Conservation (phyloP, 2,888 invertebrate species). For the Lottia scabra region DNA sequence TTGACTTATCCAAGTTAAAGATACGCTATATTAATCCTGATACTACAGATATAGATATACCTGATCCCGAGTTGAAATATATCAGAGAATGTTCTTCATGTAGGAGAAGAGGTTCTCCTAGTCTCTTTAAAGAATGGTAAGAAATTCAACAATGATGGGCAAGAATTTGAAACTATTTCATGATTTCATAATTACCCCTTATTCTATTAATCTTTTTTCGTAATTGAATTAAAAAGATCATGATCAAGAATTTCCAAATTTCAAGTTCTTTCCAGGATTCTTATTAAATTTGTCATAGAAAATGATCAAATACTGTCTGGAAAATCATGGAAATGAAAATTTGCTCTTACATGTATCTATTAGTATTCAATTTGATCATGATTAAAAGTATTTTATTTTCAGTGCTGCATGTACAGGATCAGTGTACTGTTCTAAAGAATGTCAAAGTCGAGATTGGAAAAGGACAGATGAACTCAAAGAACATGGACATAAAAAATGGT, state of each 20-base stretch:
- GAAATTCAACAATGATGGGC: too few relatives aligned
- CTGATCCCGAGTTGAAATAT: constrained; percentile 10
- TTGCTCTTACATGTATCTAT: too few relatives aligned
- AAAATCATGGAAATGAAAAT: too few relatives aligned
- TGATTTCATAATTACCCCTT: too few relatives aligned
- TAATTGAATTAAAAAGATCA: too few relatives aligned
- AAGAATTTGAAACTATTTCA: too few relatives aligned
- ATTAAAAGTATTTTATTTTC: not conserved
- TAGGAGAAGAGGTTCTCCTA: constrained; percentile 29
- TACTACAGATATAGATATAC: not conserved
- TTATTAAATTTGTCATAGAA: too few relatives aligned
- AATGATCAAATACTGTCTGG: too few relatives aligned
- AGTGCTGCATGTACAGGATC: constrained; percentile 42
- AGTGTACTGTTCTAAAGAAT: constrained; percentile 44
- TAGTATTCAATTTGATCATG: not conserved
- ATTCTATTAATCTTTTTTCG: too few relatives aligned
- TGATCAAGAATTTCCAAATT: too few relatives aligned
- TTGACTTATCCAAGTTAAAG: constrained; percentile 34
- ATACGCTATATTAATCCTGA: constrained; percentile 35
- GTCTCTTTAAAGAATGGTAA: constrained; percentile 40
- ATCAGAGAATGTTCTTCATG: constrained; percentile 36
- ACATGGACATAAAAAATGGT: constrained; percentile 42
- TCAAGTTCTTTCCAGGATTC: too few relatives aligned
- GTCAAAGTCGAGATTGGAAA: constrained; percentile 40
- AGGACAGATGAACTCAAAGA: constrained; percentile 15